Evolutionary conservation across 2,113 vertebrate species (phyloP), one percentile per base, ranked within the genome.

Genomic region (Bufo gargarizans): DNA sequence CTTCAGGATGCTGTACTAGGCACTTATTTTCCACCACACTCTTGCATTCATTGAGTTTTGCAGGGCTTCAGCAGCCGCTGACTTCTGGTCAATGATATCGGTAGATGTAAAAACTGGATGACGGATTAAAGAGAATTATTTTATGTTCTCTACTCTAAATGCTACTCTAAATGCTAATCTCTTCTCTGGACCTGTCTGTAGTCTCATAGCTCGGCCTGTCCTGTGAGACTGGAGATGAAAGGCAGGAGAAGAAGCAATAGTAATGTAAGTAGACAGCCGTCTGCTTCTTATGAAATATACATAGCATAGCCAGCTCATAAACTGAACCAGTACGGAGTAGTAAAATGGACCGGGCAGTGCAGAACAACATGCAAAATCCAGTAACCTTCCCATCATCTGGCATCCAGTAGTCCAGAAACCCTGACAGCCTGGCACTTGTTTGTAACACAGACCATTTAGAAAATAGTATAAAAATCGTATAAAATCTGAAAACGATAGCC

Each of bases 101-200:
- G 56, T 47, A 82, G 16, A 61, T 17, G 63, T 63, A 43, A 80
- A 45, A 82, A 45, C 79, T 61, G 7, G 33, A 58, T 58, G n/a
- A 17, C 16, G 77, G 77, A 63, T 82, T 82, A 63, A 58, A 80
- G 5, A 16, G 55, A 80, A 80, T 80, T 58, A 58, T 20, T 63
- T 63, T 9, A 82, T 82, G 19, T 82, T 20, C 43, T 12, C 16
- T 47, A 14, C 33, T 82, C 17, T 82, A 47, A 63, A 82, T 59
- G 58, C 16, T 47, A 14, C 33, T 82, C 17, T 82, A 47, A 63
- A 82, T 59, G 58, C 43, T 82, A 63, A 63, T 58, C 79, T 81
- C 22, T 4, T 80, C 78, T 17, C 55, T 16, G 22, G 55, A 33
- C 56, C 56, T 11, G 55, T 56, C 77, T 56, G 22, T 22, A 16